These are phyloP conservation scores for Ptilodon capucinus DNA, from an alignment of 2,888 invertebrate species.

Conservation along the genomic window DNA sequence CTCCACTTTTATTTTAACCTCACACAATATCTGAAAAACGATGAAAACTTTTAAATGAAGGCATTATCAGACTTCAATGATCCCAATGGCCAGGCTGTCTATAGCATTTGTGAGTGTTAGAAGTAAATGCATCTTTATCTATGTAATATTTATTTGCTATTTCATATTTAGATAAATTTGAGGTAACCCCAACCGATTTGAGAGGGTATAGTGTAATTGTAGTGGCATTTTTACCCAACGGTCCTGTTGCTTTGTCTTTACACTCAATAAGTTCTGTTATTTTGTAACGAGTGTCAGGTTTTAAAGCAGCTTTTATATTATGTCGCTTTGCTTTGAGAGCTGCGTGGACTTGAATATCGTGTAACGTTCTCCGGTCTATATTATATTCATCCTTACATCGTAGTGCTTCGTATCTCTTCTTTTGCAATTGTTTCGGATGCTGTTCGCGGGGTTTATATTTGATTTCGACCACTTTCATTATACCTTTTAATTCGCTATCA, in stretches of 20 bases:
- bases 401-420: slow-evolving; percentile 4
- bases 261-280: slow-evolving; percentile 1
- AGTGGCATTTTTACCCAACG: slow-evolving; percentile 27
- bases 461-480: slow-evolving; percentile 26
- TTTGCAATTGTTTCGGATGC: not conserved
- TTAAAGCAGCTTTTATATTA: slow-evolving; percentile 9
- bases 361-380: slow-evolving; percentile 16
- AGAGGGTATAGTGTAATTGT: slow-evolving; percentile 44
- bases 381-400: slow-evolving; percentile 17
- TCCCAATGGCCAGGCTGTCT: slow-evolving; percentile 4
- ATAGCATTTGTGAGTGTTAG: slow-evolving; percentile 5
- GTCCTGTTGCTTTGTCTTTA: slow-evolving; percentile 7
- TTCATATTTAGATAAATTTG: slow-evolving; percentile 1
- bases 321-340: slow-evolving; percentile 11
- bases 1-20: slow-evolving; percentile 11
- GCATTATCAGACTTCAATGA: not conserved
- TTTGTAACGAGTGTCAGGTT: slow-evolving; percentile 6
- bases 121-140: not conserved
- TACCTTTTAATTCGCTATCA: slow-evolving; percentile 43
- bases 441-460: not conserved
- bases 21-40: slow-evolving; percentile 19
- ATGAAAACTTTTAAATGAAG: not conserved
- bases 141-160: not conserved
- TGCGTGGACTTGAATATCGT: slow-evolving; percentile 29
- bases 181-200: slow-evolving; percentile 36